Base-by-base conservation (phyloP, 2,888 invertebrate species). In the Diaprepes abbreviatus region DNA sequence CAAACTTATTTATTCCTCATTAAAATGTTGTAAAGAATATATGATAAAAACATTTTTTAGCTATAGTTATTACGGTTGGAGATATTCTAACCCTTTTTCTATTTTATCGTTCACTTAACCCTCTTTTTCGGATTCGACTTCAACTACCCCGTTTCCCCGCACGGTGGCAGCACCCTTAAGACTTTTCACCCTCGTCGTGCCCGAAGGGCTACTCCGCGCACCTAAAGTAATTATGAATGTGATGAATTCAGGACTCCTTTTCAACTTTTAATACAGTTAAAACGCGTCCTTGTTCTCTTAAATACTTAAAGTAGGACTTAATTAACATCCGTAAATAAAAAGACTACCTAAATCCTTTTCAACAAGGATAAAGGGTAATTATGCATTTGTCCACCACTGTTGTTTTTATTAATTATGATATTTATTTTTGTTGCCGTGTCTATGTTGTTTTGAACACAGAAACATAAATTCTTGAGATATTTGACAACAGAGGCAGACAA, bases 181-280 rank as follows among this genome's bases (percentile, higher is more conserved):
- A 77, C 70, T 74, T 69, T 70, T 74, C 73, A 73, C 72, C 70
- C 72, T 71, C 67, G 64, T 59, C 71, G 69, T 72, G 73, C 79
- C 80, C 78, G 79, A 76, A 76, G 80, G 81, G 79, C 77, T 75
- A 75, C 78, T 77, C 79, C 73, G 78, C 74, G 81, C 79, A 79
- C 79, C 81, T 81, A 81, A 82, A 82, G 80, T 82, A 81, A 82
- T 83, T 82, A 83, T 78, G 79, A 78, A 81, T 82, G 79, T 81
- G 81, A 81, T 82, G 80, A 81, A 81, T 81, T 81, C 78, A 73
- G 77, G 77, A 76, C 79, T 79, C 79, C 66, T 79, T 82, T 81
- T 79, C 78, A 78, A 79, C 78, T 78, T 79, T n/a, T 79, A 80
- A 81, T 79, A 78, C 75, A 77, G 77, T 80, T 80, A 79, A 78